phyloP scores from a whole-genome alignment of 2,888 invertebrate species.

The Limnephilus auricula region DNA sequence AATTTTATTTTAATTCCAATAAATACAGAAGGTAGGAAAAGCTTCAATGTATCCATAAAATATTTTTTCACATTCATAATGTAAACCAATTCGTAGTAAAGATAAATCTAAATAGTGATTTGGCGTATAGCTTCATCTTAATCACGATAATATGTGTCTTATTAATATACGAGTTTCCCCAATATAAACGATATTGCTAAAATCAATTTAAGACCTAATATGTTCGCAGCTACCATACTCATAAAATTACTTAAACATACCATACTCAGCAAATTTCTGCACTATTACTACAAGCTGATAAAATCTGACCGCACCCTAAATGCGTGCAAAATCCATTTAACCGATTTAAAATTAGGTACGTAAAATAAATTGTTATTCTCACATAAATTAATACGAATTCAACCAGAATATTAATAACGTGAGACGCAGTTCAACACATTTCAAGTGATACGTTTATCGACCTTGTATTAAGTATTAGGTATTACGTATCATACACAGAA shows the following conservation, averaged over 20 bases:
- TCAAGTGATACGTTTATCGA: neutral
- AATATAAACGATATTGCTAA: too few relatives aligned
- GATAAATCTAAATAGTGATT: too few relatives aligned
- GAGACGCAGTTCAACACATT: neutral
- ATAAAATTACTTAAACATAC: too few relatives aligned
- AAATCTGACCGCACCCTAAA: neutral
- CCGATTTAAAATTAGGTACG: neutral
- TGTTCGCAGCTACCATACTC: neutral
- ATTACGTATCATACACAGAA: neutral
- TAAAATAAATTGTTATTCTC: neutral
- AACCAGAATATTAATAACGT: neutral
- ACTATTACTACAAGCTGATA: neutral
- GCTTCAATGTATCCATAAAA: too few relatives aligned
- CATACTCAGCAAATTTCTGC: neutral
- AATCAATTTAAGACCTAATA: neutral
- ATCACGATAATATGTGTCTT: too few relatives aligned
- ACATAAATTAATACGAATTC: neutral
- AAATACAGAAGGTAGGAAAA: too few relatives aligned
- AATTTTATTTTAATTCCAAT: too few relatives aligned
- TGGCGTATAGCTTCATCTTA: too few relatives aligned
- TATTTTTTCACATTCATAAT: too few relatives aligned
- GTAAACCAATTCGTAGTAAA: too few relatives aligned
- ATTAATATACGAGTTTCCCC: too few relatives aligned
- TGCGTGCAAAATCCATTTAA: too few relatives aligned
- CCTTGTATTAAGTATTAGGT: neutral